A percentile compares a stretch with the other conserved stretches of the same genome.
phyloP scores from a whole-genome alignment of 1,140 invertebrate genomes.

The Drosophila rufa region DNA sequence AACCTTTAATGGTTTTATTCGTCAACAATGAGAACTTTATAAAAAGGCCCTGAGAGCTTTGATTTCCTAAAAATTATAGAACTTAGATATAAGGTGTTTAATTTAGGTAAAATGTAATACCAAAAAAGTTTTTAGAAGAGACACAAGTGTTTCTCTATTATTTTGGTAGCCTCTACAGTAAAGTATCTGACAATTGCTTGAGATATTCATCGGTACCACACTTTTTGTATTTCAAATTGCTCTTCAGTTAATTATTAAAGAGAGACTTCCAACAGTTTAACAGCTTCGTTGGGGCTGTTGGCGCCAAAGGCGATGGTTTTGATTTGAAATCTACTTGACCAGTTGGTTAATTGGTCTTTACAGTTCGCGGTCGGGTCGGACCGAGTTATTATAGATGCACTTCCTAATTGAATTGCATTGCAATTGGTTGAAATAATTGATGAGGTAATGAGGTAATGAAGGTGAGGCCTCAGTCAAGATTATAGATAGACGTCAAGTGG shows the following conservation, averaged over 20 bases:
- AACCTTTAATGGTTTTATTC: too few species aligned
- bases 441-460: constrained; percentile 38
- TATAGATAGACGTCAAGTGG: constrained; percentile 38
- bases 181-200: not conserved
- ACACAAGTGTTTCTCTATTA: not conserved
- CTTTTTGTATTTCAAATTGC: constrained; percentile 17
- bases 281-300: not conserved
- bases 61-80: too few species aligned
- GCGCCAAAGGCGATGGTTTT: constrained; percentile 20
- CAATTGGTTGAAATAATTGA: constrained; percentile 35
- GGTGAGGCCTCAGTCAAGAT: constrained; percentile 19
- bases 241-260: constrained; percentile 40
- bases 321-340: constrained; percentile 21
- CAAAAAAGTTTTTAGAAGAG: not conserved
- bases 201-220: constrained; percentile 30
- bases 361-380: not conserved
- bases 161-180: not conserved
- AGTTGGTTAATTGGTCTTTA: constrained; percentile 15
- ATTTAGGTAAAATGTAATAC: not conserved
- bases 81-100: too few species aligned
- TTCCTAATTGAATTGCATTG: constrained; percentile 53
- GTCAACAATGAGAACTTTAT: too few species aligned
- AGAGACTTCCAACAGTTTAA: constrained; percentile 52
- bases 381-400: constrained; percentile 37
- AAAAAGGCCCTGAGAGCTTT: too few species aligned